Base-by-base conservation (phyloP, 2,113 vertebrate genomes). In the Hemichromis elongatus region DNA sequence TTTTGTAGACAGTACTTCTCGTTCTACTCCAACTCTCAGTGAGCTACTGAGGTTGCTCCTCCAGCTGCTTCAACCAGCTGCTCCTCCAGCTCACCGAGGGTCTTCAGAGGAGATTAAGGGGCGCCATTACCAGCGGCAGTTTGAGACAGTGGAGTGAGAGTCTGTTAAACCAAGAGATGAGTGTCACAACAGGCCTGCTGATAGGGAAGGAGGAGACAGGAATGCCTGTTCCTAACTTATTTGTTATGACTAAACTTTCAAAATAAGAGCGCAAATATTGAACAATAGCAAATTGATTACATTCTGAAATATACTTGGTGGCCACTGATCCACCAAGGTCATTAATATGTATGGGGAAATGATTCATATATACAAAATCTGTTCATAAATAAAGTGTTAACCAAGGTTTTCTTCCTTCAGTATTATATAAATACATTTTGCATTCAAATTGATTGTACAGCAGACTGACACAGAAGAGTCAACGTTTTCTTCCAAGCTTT, bases 51-150 rank as follows among this genome's bases (percentile, higher is more conserved):
- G 37, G 35, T 40, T 68, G n/a, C 63, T 68, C 66, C 37, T 70
- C 66, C 37, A 45, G 66, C 66, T 70, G 59, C 33, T 63, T 37
- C 66, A 73, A 28, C 9, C 66, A 68, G 63, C 63, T 68, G 63
- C 21, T 68, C 21, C 37, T 47, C 66, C 40, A 26, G 26, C 40
- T 47, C 5, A 45, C 40, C 26, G 66, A 70, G 21, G 14, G 40
- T 47, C 66, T 70, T 70, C 21, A 1, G 40, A 42, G 40, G 66
- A 45, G 40, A 70, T 47, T 47, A 47, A 47, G 40, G 2, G 24
- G 21, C 47, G 42, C 40, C 66, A 28, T 70, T 37, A 70, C 14
- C 66, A 70, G 40, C 40, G 45, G 21, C 66, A 18, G 9, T 28
- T 47, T 6, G 24, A 70, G 66, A 70, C 21, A 5, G 21, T 28